phyloP scores from a whole-genome alignment of 2,113 vertebrate species.

The Mustelus asterias region DNA sequence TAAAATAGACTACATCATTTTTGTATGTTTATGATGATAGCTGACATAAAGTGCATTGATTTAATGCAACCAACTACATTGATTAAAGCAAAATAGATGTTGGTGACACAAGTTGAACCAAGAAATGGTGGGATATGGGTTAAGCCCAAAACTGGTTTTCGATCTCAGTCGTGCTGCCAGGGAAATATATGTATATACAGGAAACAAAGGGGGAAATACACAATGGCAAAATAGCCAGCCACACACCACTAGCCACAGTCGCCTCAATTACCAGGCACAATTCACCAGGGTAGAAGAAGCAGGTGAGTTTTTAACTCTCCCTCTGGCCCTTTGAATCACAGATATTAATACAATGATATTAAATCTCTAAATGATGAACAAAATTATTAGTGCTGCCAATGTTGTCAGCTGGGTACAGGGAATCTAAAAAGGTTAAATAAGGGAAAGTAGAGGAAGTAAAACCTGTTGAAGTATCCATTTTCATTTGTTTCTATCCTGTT shows the following conservation, averaged over 20 bases:
- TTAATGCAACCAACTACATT: not conserved
- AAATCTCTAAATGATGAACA: not conserved
- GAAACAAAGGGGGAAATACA: not conserved
- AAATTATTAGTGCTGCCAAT: not conserved
- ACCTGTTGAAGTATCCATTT: not conserved
- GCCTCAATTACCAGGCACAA: not conserved
- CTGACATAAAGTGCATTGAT: not conserved
- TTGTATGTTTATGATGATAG: not conserved
- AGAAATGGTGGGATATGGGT: not conserved
- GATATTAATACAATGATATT: not conserved
- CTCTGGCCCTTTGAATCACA: not conserved
- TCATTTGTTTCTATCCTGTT: not conserved
- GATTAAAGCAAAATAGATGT: not conserved
- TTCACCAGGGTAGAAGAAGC: not conserved
- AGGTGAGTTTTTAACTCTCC: not conserved
- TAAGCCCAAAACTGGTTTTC: not conserved
- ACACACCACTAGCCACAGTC: no score
- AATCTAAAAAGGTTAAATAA: not conserved
- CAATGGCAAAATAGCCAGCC: not conserved
- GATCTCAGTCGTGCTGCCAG: not conserved
- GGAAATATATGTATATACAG: not conserved
- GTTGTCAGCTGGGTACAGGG: not conserved
- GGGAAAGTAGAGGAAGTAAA: not conserved
- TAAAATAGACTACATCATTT: not conserved
- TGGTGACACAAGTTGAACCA: not conserved